Evolutionary conservation across 2,888 invertebrate species (phyloP).

Genomic region (Andrena trimmerana): DNA sequence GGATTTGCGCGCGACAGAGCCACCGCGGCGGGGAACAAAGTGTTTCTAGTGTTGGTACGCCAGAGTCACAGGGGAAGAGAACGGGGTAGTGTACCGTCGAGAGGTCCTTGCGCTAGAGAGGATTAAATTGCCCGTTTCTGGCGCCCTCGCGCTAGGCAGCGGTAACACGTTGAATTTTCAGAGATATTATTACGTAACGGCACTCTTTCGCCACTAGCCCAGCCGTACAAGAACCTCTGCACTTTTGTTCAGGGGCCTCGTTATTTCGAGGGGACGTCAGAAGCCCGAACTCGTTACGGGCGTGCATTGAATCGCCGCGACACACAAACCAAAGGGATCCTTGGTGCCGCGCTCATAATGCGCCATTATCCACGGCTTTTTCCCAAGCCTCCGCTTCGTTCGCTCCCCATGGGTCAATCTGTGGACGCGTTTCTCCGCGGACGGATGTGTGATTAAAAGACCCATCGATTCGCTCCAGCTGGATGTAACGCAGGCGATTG

Average conservation of each 20-base stretch:
- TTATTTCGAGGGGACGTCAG: conserved; percentile 62
- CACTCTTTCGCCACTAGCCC: conserved; percentile 39
- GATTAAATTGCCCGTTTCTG: conserved; percentile 68
- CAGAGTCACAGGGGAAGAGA: conserved; percentile 8
- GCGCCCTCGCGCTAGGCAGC: conserved; percentile 40
- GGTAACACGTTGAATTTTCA: conserved; percentile 64
- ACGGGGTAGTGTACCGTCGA: conserved; percentile 53
- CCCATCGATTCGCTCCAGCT: neutral
- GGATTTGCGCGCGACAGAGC: too few species aligned
- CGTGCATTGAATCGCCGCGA: conserved; percentile 32
- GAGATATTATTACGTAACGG: conserved; percentile 70
- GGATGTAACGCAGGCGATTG: neutral
- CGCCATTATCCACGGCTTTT: neutral
- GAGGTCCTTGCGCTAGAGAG: conserved; percentile 64
- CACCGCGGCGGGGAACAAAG: neutral
- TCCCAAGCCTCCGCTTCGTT: neutral
- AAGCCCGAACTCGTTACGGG: conserved; percentile 50
- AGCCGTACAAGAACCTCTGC: conserved; percentile 54
- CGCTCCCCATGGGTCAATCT: neutral
- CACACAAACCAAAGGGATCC: conserved; percentile 19
- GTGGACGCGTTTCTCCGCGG: neutral
- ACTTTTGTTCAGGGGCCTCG: conserved; percentile 68
- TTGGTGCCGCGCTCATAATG: neutral
- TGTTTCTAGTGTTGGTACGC: neutral
- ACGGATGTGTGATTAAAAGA: neutral